Evolutionary conservation across 2,113 vertebrate species (phyloP).

Genomic region (Crotalus helleri): DNA sequence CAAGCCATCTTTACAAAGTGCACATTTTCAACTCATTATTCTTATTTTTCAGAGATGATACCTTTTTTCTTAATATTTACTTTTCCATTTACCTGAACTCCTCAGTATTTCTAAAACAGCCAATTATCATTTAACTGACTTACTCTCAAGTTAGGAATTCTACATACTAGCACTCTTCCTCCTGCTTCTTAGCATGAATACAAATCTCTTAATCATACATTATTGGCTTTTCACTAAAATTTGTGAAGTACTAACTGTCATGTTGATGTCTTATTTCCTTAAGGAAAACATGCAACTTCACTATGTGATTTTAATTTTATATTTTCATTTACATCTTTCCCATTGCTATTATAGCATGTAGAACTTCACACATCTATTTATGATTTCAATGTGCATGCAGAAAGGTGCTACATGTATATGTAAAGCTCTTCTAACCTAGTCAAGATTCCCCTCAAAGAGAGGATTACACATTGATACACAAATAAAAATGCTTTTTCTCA

Average conservation of each 20-base stretch:
- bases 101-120: background rate
- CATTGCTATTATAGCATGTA: background rate
- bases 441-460: background rate
- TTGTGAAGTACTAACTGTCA: background rate
- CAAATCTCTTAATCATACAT: background rate
- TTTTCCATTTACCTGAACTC: background rate
- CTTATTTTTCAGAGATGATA: background rate
- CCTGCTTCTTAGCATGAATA: background rate
- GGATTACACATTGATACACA: background rate
- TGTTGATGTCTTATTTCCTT: background rate
- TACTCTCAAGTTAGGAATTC: background rate
- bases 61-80: background rate
- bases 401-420: background rate
- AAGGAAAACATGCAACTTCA: no score
- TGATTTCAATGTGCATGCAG: background rate
- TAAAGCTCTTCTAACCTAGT: background rate
- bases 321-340: background rate
- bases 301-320: background rate
- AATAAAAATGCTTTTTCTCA: background rate
- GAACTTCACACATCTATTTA: background rate
- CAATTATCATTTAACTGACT: background rate
- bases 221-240: background rate
- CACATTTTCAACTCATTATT: background rate
- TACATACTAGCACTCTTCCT: background rate
- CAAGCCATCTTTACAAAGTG: background rate